Percentiles rank a stretch among this genome's conserved stretches.
These are phyloP conservation scores for Chrysina gloriosa DNA, from an alignment of 2,888 invertebrate species.

Conservation along the genomic window DNA sequence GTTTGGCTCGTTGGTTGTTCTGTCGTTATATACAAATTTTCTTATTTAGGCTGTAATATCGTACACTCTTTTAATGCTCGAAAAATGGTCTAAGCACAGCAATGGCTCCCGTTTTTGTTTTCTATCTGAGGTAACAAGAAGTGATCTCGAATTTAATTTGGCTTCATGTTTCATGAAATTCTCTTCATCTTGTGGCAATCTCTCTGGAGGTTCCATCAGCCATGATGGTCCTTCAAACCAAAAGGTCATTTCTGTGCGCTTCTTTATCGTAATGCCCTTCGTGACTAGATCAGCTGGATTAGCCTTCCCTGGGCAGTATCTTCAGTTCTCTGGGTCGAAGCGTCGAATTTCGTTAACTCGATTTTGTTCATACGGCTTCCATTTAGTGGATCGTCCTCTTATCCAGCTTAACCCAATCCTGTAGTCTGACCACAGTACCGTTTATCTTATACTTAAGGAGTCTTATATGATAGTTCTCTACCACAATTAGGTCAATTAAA, in stretches of 20 bases:
- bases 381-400: neutral
- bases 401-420: neutral
- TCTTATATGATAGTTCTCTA: no score
- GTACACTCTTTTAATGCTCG: neutral
- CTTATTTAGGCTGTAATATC: neutral
- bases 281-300: conserved; percentile 1
- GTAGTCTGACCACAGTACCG: neutral
- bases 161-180: neutral
- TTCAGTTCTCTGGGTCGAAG: neutral
- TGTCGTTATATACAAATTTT: neutral
- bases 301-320: neutral
- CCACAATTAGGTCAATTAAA: no score
- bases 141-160: neutral
- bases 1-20: neutral
- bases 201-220: neutral
- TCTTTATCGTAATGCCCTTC: neutral
- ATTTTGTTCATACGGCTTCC: no score
- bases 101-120: no score
- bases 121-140: neutral
- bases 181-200: neutral
- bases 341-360: no score
- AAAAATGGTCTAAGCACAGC: neutral
- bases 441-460: neutral
- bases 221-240: neutral
- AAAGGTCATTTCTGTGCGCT: neutral